Evolutionary conservation across 2,888 invertebrate genomes (phyloP), one percentile per base, ranked within the genome.

Genomic region (Gasteruption jaculator): DNA sequence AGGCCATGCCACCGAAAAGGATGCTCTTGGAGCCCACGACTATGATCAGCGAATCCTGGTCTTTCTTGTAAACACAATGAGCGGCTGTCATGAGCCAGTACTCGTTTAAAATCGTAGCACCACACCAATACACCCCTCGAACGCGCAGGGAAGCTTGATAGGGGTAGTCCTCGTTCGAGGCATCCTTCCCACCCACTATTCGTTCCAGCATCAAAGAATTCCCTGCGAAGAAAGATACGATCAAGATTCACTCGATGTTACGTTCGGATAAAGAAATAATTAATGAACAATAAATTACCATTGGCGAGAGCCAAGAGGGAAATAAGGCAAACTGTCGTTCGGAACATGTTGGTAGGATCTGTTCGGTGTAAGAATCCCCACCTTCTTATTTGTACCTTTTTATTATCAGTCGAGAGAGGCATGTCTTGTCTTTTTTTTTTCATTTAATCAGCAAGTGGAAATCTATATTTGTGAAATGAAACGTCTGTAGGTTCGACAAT

Each of bases 61-160:
- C 11, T 31, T 46, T 40, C 18, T 53, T 53, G 6, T 32, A 20
- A 5, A 52, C 34, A 41, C 53, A 55, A 34, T 52, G 49, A 18
- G 45, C 35, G 4, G 52, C 52, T 3, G 53, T 57, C 10, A 54
- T 32, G 7, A 56, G 44, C 52, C 52, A 56, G 25, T 43, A 32
- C 19, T 48, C 25, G 32, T 47, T 49, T 10, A 57, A 5, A 15
- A 55, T 26, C 10, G 54, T 52, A 31, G 52, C 53, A 15, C 52
- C 55, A 35, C 54, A 55, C 21, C 44, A 43, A 27, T 56, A 53
- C 26, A 15, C 14, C 5, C 51, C 51, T n/a, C 31, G 11, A 10
- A 48, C 34, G n/a, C 51, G 46, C 11, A 56, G 12, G 5, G 56
- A 56, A 5, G 41, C 49, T 22, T 52, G 50, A 29, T 53, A 54